Percentiles rank a stretch among this genome's conserved stretches.
These are phyloP conservation scores for Drosophila eohydei DNA, from an alignment of 2,888 invertebrate genomes.

Conservation along the genomic window DNA sequence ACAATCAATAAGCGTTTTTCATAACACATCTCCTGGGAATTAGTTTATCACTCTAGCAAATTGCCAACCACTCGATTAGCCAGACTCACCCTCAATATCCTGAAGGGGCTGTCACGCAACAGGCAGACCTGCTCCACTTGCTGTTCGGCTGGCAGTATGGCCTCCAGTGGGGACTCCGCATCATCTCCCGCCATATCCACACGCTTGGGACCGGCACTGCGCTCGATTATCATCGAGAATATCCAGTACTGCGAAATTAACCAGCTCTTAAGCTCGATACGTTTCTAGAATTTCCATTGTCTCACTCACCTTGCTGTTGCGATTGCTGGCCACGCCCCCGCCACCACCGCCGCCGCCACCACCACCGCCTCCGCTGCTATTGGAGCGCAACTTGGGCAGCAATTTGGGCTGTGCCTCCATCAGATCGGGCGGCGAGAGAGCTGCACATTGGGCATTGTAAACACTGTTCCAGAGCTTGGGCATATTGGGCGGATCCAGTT, in stretches of 20 bases:
- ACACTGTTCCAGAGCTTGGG: conserved; percentile 71
- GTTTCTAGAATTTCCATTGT: conserved; percentile 3
- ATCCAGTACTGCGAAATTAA: conserved; percentile 76
- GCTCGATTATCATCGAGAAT: conserved; percentile 84
- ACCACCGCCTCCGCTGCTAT: conserved; percentile 13
- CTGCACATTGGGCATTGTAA: conserved; percentile 49
- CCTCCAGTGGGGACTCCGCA: conserved; percentile 80
- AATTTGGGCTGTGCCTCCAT: conserved; percentile 77
- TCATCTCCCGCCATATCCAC: conserved; percentile 74
- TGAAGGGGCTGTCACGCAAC: conserved; percentile 88
- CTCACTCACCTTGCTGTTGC: conserved; percentile 71
- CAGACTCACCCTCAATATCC: conserved; percentile 85
- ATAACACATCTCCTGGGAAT: conserved; percentile 15
- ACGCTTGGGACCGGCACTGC: conserved; percentile 73
- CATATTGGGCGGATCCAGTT: conserved; percentile 58
- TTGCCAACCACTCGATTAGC: conserved; percentile 30
- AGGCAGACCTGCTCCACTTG: conserved; percentile 87
- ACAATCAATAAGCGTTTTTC: conserved; percentile 45
- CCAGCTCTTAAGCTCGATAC: background rate
- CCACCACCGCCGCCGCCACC: background rate
- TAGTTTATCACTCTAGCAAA: conserved; percentile 55
- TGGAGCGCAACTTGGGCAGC: conserved; percentile 66
- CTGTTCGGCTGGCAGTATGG: conserved; percentile 81
- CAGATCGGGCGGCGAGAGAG: conserved; percentile 71
- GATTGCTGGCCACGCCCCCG: conserved; percentile 23